phyloP scores from a whole-genome alignment of 2,113 vertebrate genomes.

The Tympanuchus pallidicinctus region DNA sequence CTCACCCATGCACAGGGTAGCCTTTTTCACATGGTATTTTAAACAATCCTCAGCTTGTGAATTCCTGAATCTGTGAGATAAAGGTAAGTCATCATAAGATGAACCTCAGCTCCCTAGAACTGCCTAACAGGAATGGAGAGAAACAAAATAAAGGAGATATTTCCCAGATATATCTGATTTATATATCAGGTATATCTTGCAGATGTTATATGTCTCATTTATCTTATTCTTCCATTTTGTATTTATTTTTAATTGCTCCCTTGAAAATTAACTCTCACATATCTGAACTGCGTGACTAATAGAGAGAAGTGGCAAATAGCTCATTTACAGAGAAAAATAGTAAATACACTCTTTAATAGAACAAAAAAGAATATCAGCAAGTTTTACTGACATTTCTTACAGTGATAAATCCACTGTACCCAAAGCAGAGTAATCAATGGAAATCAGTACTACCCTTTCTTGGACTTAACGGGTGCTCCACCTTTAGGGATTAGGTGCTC shows the following conservation, averaged over 20 bases:
- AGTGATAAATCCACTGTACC: not conserved
- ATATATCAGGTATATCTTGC: not conserved
- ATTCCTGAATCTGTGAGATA: slow-evolving; percentile 51
- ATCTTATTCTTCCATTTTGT: not conserved
- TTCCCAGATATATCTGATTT: not conserved
- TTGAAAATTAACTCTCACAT: not conserved
- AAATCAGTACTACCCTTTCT: not conserved
- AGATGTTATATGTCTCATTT: not conserved
- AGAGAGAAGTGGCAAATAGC: not conserved
- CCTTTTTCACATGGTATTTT: not conserved
- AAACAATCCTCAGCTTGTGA: not conserved
- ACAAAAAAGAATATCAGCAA: not conserved
- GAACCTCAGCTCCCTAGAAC: not conserved
- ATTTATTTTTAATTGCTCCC: not conserved
- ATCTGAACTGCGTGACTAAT: not conserved
- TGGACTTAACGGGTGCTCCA: not conserved
- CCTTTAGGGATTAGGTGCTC: not conserved
- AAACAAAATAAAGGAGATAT: not conserved
- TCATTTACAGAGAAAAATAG: not conserved
- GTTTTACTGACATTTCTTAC: not conserved
- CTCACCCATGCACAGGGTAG: slow-evolving; percentile 24
- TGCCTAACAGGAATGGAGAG: not conserved
- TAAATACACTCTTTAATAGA: not conserved
- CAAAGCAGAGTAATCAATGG: not conserved
- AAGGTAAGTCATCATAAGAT: not conserved